Evolutionary conservation across 2,888 invertebrate genomes (phyloP), one percentile per base, ranked within the genome.

Genomic region (Thecophora atra): DNA sequence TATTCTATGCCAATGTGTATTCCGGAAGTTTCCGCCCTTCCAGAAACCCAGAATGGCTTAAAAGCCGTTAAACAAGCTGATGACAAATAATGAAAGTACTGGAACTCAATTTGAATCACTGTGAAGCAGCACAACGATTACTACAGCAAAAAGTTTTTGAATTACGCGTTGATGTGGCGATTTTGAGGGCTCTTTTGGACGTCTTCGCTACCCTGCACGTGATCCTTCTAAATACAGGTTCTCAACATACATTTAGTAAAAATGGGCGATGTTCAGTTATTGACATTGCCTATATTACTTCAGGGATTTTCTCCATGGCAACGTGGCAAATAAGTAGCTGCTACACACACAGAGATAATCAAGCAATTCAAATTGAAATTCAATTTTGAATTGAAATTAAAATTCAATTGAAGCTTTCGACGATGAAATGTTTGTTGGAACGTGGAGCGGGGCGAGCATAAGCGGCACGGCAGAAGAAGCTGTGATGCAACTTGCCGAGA

Each of bases 1-100:
- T 21, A 54, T 67, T 47, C 58, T 47, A 11, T 67, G 60, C 8
- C 51, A 51, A 51, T 17, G 51, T 6, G n/a, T n/a, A 51, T 51
- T 13, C n/a, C 15, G 51, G n/a, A 51, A 13, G n/a, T 51, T 13
- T 51, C 51, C 51, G n/a, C 17, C 4, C 11, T 51, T 17, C 13
- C 51, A 51, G 6, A n/a, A 15, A 51, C 15, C 51, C 4, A 51
- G n/a, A 2, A 5, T 51, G 6, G 51, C 51, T 51, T 51, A 51
- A 51, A 51, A 51, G 51, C 15, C 51, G n/a, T n/a, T 51, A 51
- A 51, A 13, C 15, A n/a, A 51, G 17, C 5, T n/a, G 51, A 1
- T 1, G 5, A 13, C 5, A 51, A 51, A n/a, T 17, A 51, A 51
- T 51, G 51, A 51, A 51, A 17, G 5, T 51, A 8, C 17, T 51